Percentiles rank a stretch among this genome's conserved stretches.
These are phyloP conservation scores for Phallusia fumigata DNA, from an alignment of 23 tunicate genomes.

Conservation along the genomic window DNA sequence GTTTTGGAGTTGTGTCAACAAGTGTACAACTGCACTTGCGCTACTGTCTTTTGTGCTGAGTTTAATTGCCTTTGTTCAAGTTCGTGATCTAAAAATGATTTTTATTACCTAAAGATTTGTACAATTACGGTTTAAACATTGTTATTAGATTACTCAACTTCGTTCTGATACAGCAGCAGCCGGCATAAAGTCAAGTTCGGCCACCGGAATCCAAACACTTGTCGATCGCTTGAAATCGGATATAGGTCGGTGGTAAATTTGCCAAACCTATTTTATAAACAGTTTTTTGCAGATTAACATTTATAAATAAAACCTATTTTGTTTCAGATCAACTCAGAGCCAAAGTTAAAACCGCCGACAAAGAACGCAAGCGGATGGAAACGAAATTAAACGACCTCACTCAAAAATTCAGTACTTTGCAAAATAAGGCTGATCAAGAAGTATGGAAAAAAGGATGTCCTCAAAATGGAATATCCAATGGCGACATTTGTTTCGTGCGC, in stretches of 20 bases:
- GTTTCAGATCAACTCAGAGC: background rate
- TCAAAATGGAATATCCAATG: constrained; percentile 59
- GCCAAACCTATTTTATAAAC: no score
- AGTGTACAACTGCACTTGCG: background rate
- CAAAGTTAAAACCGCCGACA: background rate
- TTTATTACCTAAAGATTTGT: background rate
- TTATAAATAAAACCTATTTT: background rate
- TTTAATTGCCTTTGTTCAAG: background rate
- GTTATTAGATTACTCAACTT: background rate
- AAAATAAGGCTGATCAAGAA: constrained; percentile 13
- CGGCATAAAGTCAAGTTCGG: background rate
- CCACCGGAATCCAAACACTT: background rate
- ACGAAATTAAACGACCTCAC: background rate
- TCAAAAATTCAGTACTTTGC: background rate
- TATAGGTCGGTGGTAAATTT: background rate
- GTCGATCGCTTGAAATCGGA: background rate
- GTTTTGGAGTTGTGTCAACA: background rate
- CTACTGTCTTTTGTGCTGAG: background rate
- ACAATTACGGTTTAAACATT: background rate
- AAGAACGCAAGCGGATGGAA: constrained; percentile 7
- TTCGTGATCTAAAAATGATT: background rate
- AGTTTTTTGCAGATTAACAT: background rate
- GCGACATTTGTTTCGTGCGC: constrained; percentile 59
- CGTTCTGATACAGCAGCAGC: background rate
- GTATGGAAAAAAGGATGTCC: constrained; percentile 81